Percentiles rank a stretch among this genome's conserved stretches.
Evolutionary conservation across 2,113 vertebrate genomes (phyloP).

Genomic region (Brachionichthys hirsutus): DNA sequence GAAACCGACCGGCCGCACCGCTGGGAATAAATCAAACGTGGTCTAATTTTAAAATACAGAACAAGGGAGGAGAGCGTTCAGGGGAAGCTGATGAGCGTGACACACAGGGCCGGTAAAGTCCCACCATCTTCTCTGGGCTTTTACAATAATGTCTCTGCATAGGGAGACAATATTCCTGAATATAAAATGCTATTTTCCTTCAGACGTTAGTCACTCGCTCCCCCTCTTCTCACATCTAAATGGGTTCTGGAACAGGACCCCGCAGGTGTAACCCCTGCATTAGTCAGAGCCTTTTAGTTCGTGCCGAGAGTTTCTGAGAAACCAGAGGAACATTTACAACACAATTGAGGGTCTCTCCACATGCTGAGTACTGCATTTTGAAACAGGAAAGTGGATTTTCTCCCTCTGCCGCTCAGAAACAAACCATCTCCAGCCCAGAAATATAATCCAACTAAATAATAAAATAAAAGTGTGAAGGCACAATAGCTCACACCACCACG

Average conservation of each 20-base stretch:
- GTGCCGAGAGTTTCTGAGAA: slow-evolving; percentile 21
- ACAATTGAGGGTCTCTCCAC: slow-evolving; percentile 6
- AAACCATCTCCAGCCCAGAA: slow-evolving; percentile 37
- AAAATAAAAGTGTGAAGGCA: slow-evolving; percentile 13
- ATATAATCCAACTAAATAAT: too few species aligned
- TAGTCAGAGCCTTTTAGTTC: background rate
- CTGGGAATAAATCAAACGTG: background rate
- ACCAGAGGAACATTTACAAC: slow-evolving; percentile 20
- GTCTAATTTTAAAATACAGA: slow-evolving; percentile 3
- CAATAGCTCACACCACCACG: slow-evolving; percentile 17
- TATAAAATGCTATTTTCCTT: background rate
- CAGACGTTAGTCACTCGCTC: background rate
- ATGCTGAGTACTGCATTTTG: slow-evolving; percentile 61
- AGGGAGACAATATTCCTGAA: background rate
- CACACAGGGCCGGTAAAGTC: slow-evolving; percentile 1
- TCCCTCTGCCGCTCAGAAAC: slow-evolving; percentile 39
- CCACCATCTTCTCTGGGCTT: slow-evolving; percentile 20
- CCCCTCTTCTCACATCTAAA: background rate
- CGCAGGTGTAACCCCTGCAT: slow-evolving; percentile 4
- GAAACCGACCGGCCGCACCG: slow-evolving; percentile 1
- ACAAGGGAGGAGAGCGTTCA: slow-evolving; percentile 5
- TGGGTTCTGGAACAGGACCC: background rate
- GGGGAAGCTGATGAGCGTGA: background rate
- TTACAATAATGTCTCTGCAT: slow-evolving; percentile 9
- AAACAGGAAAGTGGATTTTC: slow-evolving; percentile 57